Evolutionary conservation across 2,113 vertebrate species (phyloP).

Genomic region (Psephotus haematonotus): DNA sequence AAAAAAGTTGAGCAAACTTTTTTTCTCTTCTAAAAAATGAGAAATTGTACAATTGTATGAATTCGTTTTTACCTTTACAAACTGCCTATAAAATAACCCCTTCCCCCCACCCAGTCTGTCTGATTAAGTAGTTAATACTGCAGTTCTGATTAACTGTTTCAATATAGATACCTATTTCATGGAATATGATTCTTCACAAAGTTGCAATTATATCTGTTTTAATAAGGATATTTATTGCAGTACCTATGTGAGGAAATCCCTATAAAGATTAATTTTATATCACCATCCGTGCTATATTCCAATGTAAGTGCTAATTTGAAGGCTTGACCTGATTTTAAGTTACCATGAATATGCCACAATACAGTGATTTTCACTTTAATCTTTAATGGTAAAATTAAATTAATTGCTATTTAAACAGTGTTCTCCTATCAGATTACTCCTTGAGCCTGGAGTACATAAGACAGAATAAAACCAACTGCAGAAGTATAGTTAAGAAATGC

Average conservation of each 20-base stretch:
- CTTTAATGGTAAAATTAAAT: constrained; percentile 36
- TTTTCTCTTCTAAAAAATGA: not conserved
- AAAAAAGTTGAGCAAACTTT: not conserved
- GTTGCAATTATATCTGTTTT: constrained; percentile 63
- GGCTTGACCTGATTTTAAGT: constrained; percentile 55
- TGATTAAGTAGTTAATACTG: not conserved
- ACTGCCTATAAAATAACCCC: not conserved
- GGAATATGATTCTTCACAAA: constrained; percentile 23
- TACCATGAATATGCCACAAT: constrained; percentile 26
- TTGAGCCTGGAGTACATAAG: not conserved
- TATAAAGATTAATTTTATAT: constrained; percentile 72
- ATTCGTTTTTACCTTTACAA: not conserved
- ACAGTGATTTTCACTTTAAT: constrained; percentile 49
- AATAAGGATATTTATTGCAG: constrained; percentile 60
- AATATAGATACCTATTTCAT: constrained; percentile 24
- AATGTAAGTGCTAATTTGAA: constrained; percentile 71
- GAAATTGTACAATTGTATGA: not conserved
- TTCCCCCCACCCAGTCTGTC: not conserved
- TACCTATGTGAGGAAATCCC: constrained; percentile 42
- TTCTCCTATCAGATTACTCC: not conserved
- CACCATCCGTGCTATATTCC: constrained; percentile 40
- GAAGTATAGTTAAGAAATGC: not conserved
- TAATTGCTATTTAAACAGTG: not conserved
- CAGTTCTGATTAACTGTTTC: constrained; percentile 63
- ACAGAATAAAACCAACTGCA: not conserved